Conservation (phyloP, 2,888 invertebrate genomes). For the Sinopyrophorus schimmeli region DNA sequence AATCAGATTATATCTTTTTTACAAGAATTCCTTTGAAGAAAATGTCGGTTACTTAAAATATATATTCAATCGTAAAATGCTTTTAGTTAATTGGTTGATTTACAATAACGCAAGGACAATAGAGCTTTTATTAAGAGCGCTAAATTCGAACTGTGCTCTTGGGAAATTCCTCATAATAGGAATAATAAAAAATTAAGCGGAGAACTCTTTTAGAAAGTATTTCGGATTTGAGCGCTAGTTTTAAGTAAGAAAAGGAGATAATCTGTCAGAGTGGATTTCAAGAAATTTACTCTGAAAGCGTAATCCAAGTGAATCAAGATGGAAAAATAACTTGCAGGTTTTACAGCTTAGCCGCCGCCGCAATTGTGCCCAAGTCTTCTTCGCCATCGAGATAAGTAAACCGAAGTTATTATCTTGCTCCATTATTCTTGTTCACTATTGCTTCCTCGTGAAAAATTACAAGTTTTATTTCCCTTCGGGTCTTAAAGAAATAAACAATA, state of each 20-base stretch:
- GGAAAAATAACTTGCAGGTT: constrained; percentile 43
- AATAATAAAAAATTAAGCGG: too few relatives aligned
- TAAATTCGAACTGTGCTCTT: too few relatives aligned
- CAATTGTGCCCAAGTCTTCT: constrained; percentile 38
- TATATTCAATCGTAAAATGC: too few relatives aligned
- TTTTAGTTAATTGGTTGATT: too few relatives aligned
- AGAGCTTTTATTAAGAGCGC: too few relatives aligned
- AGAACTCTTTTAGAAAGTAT: constrained; percentile 19
- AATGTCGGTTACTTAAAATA: too few relatives aligned
- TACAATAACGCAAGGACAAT: too few relatives aligned
- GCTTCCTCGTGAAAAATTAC: constrained; percentile 24
- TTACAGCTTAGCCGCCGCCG: constrained; percentile 40
- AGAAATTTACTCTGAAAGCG: constrained; percentile 40
- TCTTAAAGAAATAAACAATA: constrained; percentile 22
- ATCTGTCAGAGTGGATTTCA: constrained; percentile 35
- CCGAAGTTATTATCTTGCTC: constrained; percentile 42
- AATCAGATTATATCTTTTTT: too few relatives aligned
- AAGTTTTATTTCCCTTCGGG: constrained; percentile 29
- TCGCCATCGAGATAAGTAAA: constrained; percentile 42
- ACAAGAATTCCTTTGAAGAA: too few relatives aligned
- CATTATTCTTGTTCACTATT: constrained; percentile 42
- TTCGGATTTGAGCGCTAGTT: constrained; percentile 28
- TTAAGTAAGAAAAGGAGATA: constrained; percentile 33
- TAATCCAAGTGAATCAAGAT: constrained; percentile 42
- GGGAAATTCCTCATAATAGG: too few relatives aligned